These are phyloP conservation scores for Drosophila antonietae DNA, from an alignment of 2,888 invertebrate species.

Conservation along the genomic window DNA sequence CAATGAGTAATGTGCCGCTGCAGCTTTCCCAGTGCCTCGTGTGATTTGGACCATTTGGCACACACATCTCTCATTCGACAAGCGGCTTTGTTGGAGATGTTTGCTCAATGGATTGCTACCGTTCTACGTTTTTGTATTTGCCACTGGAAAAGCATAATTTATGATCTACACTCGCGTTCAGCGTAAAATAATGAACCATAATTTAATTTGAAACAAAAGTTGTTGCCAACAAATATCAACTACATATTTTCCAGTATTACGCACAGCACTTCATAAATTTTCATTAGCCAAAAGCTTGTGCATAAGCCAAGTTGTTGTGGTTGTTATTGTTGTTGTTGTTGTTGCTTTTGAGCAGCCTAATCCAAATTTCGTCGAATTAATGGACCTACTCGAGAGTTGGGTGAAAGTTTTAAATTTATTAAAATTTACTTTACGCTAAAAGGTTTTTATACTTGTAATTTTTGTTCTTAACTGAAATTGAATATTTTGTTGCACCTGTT, in stretches of 20 bases:
- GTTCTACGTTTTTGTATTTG: slow-evolving; percentile 2
- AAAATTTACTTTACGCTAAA: slow-evolving; percentile 71
- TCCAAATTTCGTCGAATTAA: slow-evolving; percentile 37
- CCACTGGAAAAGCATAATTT: slow-evolving; percentile 41
- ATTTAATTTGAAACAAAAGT: slow-evolving; percentile 66
- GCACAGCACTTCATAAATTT: slow-evolving; percentile 70
- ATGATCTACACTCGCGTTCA: slow-evolving; percentile 31
- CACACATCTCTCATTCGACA: slow-evolving; percentile 28
- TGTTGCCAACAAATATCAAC: slow-evolving; percentile 48
- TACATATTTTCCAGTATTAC: slow-evolving; percentile 59
- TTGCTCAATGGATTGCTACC: slow-evolving; percentile 19
- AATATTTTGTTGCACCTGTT: neutral
- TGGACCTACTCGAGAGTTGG: slow-evolving; percentile 27
- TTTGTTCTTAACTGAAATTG: slow-evolving; percentile 24
- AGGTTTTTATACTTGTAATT: slow-evolving; percentile 39
- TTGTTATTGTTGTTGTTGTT: slow-evolving; percentile 3
- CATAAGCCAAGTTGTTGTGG: slow-evolving; percentile 18
- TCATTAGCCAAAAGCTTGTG: slow-evolving; percentile 60
- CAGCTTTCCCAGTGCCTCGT: slow-evolving; percentile 24
- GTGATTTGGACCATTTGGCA: slow-evolving; percentile 30
- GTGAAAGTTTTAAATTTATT: slow-evolving; percentile 67
- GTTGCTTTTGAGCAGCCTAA: slow-evolving; percentile 38
- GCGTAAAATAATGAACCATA: slow-evolving; percentile 63
- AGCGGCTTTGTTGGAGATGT: slow-evolving; percentile 16
- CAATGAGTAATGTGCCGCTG: slow-evolving; percentile 44